Conservation (phyloP, 2,113 vertebrate genomes). For the Halichoerus grypus region DNA sequence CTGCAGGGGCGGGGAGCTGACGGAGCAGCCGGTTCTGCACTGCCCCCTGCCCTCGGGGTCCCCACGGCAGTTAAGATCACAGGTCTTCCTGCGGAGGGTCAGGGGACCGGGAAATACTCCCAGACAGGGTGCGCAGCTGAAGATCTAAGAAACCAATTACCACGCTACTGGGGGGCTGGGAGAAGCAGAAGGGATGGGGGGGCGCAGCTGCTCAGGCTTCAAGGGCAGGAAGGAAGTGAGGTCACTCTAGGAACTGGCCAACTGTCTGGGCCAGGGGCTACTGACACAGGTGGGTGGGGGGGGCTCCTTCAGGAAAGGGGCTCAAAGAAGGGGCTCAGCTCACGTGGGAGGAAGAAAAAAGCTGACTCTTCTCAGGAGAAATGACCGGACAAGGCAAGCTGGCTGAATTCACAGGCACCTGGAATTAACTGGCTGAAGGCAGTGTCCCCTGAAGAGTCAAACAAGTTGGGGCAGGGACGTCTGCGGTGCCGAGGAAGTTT, state of each 20-base stretch:
- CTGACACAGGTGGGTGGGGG: not conserved
- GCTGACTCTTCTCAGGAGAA: not conserved
- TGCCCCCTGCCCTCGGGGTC: not conserved
- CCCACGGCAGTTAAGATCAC: not conserved
- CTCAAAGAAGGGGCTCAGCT: not conserved
- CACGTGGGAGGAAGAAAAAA: not conserved
- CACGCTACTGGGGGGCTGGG: not conserved
- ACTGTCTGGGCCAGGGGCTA: not conserved
- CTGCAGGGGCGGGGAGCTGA: no score
- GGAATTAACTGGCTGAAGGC: not conserved
- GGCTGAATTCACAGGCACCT: not conserved
- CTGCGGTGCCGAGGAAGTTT: not conserved
- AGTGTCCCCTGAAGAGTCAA: not conserved
- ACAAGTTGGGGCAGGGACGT: not conserved
- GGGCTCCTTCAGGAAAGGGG: not conserved
- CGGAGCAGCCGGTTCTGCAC: not conserved
- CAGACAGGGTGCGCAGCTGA: conserved; percentile 38
- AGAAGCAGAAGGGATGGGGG: conserved; percentile 12
- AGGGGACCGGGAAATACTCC: conserved; percentile 47
- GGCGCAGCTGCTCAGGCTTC: not conserved
- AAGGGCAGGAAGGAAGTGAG: conserved; percentile 62
- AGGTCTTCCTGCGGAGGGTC: conserved; percentile 49
- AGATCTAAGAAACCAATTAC: conserved; percentile 68
- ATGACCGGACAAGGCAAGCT: not conserved
- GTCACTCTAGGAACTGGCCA: not conserved